phyloP scores from a whole-genome alignment of 2,113 vertebrate species.

The Laterallus jamaicensis region DNA sequence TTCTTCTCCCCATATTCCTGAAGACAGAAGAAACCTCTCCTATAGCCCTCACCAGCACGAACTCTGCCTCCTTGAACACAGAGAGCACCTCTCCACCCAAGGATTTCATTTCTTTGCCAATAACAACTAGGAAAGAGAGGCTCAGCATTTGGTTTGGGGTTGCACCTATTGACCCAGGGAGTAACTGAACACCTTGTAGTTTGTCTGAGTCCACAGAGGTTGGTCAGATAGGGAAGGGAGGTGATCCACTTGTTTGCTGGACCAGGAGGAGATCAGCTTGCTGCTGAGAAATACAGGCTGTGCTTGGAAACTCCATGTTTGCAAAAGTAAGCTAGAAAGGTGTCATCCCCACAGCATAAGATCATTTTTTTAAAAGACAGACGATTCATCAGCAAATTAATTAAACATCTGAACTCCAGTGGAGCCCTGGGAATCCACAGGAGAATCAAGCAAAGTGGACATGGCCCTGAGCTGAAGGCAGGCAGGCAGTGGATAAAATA shows the following conservation, averaged over 20 bases:
- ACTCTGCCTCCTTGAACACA: neutral
- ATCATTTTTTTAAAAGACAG: conserved; percentile 26
- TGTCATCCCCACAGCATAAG: neutral
- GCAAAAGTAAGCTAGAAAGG: conserved; percentile 12
- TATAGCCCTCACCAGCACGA: neutral
- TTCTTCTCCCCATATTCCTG: neutral
- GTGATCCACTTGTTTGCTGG: neutral
- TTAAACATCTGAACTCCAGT: conserved; percentile 15
- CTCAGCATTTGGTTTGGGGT: neutral
- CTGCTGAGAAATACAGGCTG: neutral
- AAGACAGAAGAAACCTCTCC: neutral
- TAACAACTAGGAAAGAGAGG: neutral
- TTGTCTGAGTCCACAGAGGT: neutral
- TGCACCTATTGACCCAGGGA: neutral
- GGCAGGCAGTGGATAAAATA: neutral
- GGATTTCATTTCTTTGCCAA: neutral
- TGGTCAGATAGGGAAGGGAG: neutral
- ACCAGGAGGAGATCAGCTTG: neutral
- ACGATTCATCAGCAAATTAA: conserved; percentile 32
- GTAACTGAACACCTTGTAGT: neutral
- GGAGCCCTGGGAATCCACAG: neutral
- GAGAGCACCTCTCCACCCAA: neutral
- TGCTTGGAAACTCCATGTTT: neutral
- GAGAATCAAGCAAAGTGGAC: conserved; percentile 1
- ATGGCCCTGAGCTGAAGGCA: conserved; percentile 15